A percentile compares a stretch with the other conserved stretches of the same genome.
phyloP scores from a whole-genome alignment of 2,888 invertebrate genomes.

The Nephrotoma flavescens region DNA sequence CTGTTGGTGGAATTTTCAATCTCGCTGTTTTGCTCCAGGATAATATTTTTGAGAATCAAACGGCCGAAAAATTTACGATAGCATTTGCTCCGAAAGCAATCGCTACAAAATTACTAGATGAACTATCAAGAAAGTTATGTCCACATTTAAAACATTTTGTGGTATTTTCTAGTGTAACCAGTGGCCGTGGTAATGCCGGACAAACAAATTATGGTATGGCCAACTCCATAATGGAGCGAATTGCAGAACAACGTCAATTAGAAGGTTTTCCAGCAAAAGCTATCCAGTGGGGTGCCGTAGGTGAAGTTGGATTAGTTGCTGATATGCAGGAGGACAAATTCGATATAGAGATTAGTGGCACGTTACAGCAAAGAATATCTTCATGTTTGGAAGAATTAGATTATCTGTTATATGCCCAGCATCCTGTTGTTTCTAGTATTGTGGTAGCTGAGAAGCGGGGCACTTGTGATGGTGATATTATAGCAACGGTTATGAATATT shows the following conservation, averaged over 20 bases:
- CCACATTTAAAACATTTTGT: conserved; percentile 58
- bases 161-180: conserved; percentile 81
- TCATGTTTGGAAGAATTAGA: conserved; percentile 67
- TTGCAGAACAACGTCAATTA: conserved; percentile 56
- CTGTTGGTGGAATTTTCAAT: conserved; percentile 76
- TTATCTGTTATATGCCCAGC: conserved; percentile 52
- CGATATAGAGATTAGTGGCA: conserved; percentile 59
- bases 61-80: conserved; percentile 46
- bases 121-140: conserved; percentile 41
- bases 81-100: conserved; percentile 64
- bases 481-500: conserved; percentile 57
- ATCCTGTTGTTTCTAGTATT: conserved; percentile 62
- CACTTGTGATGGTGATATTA: conserved; percentile 46
- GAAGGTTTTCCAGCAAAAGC: conserved; percentile 66
- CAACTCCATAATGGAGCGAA: conserved; percentile 80
- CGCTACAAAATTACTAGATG: conserved; percentile 68
- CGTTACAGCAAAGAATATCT: conserved; percentile 69
- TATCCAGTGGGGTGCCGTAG: conserved; percentile 87
- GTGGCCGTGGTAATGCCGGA: conserved; percentile 82
- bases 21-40: conserved; percentile 71
- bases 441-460: conserved; percentile 74
- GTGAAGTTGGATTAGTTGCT: conserved; percentile 71
- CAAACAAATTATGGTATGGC: conserved; percentile 86
- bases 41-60: conserved; percentile 63
- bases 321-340: conserved; percentile 56